phyloP scores from a whole-genome alignment of 2,113 vertebrate genomes.

The Protomyctophum bolini region DNA sequence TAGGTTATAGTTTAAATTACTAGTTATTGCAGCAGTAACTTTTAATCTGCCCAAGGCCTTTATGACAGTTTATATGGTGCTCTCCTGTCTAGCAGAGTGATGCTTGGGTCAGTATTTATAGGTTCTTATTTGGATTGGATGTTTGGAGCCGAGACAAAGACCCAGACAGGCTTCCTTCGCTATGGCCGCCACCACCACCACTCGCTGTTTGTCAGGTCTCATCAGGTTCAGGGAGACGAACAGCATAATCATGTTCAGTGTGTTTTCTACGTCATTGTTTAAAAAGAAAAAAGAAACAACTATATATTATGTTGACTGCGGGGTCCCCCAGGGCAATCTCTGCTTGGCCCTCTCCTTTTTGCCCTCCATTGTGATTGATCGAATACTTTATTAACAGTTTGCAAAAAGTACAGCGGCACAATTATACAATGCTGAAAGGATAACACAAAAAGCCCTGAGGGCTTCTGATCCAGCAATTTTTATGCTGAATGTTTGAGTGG shows the following conservation, averaged over 20 bases:
- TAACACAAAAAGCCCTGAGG: no score
- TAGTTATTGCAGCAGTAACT: slow-evolving; percentile 13
- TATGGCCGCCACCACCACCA: neutral
- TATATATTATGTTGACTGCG: no score
- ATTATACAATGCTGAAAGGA: no score
- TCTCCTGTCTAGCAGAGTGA: neutral
- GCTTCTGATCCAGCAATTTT: no score
- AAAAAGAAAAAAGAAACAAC: neutral
- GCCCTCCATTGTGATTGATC: no score
- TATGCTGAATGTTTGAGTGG: no score
- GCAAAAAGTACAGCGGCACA: no score
- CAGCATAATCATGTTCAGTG: neutral
- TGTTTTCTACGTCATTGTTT: neutral
- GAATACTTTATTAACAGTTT: no score
- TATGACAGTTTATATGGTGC: slow-evolving; percentile 15
- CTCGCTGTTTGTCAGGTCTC: neutral
- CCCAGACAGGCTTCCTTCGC: neutral
- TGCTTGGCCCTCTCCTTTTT: no score
- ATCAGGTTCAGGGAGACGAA: neutral
- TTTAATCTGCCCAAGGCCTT: slow-evolving; percentile 16
- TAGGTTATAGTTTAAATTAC: slow-evolving; percentile 28
- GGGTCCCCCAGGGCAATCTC: no score
- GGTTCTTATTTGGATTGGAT: slow-evolving; percentile 15
- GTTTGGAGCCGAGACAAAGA: slow-evolving; percentile 18
- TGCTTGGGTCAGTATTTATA: slow-evolving; percentile 1